A percentile compares a stretch with the other conserved stretches of the same genome.
Conservation (phyloP, 2,113 vertebrate genomes). For the Tetrao urogallus region DNA sequence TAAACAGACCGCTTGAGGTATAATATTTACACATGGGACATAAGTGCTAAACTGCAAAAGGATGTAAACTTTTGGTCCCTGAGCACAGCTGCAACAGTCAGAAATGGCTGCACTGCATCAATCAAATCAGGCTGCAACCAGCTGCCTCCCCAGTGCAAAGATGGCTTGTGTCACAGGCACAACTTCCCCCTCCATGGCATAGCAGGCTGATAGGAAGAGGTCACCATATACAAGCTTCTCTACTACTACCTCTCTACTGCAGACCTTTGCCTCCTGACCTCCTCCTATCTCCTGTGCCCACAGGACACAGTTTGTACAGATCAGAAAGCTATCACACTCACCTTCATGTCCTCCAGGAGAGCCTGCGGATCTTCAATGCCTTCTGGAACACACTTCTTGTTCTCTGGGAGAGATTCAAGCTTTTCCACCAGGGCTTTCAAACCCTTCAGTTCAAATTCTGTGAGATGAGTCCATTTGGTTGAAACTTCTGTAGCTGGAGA, state of each 20-base stretch:
- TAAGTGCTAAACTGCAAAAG: not conserved
- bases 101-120: not conserved
- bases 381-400: slow-evolving; percentile 92
- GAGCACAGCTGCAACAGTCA: not conserved
- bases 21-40: not conserved
- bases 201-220: not conserved
- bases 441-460: slow-evolving; percentile 93
- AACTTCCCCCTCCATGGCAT: not conserved
- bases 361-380: slow-evolving; percentile 91
- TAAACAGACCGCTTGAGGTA: not conserved
- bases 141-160: not conserved
- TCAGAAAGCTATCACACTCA: slow-evolving; percentile 58
- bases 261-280: not conserved
- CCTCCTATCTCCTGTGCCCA: not conserved
- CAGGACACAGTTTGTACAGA: not conserved
- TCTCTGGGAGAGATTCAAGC: slow-evolving; percentile 93
- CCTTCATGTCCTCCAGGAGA: slow-evolving; percentile 94
- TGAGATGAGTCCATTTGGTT: slow-evolving; percentile 90
- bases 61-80: not conserved
- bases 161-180: not conserved
- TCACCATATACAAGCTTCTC: not conserved
- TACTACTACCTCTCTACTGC: not conserved
- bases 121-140: not conserved
- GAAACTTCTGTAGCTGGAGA: slow-evolving; percentile 83
- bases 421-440: slow-evolving; percentile 93